Percentiles rank a stretch among this genome's conserved stretches.
These are phyloP conservation scores for Zosterops japonicus DNA, from an alignment of 2,113 vertebrate species.

Conservation along the genomic window DNA sequence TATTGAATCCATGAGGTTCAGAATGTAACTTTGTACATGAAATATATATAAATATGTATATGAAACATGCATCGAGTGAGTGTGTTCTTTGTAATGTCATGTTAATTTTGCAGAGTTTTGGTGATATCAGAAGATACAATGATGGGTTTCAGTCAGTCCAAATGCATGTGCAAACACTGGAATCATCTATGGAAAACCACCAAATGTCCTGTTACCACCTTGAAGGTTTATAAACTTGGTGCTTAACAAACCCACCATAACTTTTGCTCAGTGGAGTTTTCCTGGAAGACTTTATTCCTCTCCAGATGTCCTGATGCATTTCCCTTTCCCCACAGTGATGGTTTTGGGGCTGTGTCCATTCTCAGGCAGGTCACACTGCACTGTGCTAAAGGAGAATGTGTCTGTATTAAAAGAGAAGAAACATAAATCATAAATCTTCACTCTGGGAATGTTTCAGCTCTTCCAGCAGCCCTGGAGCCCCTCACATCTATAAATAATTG, in stretches of 20 bases:
- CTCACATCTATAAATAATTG: not conserved
- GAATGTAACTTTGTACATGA: conserved; percentile 99
- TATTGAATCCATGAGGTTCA: conserved; percentile 92
- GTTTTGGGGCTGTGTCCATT: fast-evolving
- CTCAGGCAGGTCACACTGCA: fast-evolving
- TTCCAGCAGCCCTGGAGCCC: not conserved
- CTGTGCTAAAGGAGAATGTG: not conserved
- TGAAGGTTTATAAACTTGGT: not conserved
- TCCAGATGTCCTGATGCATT: not conserved
- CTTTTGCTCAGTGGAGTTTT: not conserved
- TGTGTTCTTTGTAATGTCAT: conserved; percentile 70
- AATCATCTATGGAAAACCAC: not conserved
- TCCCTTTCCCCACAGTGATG: not conserved
- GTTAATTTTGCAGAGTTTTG: not conserved
- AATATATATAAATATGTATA: conserved; percentile 92
- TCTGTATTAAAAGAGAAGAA: not conserved
- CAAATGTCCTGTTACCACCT: too few relatives aligned
- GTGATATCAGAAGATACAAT: not conserved
- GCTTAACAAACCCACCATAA: not conserved
- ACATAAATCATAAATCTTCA: not conserved
- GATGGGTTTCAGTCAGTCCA: not conserved
- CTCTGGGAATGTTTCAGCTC: not conserved
- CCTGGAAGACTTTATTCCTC: not conserved
- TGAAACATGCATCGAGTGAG: conserved; percentile 76
- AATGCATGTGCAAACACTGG: fast-evolving